These are phyloP conservation scores for Microcebus lehilahytsara DNA, from an alignment of 2,113 vertebrate genomes.

Conservation along the genomic window DNA sequence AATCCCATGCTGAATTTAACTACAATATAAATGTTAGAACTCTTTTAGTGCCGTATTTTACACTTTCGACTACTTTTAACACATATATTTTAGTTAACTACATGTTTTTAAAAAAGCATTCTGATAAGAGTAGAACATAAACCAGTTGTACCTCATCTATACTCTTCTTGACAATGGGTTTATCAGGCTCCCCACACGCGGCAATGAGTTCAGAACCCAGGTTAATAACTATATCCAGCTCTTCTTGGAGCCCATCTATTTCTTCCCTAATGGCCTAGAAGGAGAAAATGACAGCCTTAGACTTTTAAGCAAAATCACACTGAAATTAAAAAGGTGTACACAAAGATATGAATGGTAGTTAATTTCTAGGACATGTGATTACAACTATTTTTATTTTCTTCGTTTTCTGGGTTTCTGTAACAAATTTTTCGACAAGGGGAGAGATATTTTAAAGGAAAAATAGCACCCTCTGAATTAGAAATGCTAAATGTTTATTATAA, in stretches of 20 bases:
- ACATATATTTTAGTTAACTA: background rate
- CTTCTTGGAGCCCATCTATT: slow-evolving; percentile 96
- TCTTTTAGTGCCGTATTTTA: background rate
- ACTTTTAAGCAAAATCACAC: background rate
- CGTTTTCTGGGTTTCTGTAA: background rate
- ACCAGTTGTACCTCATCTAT: slow-evolving; percentile 92
- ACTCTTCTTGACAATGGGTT: slow-evolving; percentile 98
- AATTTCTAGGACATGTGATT: background rate
- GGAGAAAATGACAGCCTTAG: slow-evolving; percentile 39
- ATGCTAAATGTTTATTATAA: background rate
- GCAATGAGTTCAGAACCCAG: slow-evolving; percentile 94
- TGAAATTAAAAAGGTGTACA: background rate
- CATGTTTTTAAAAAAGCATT: background rate
- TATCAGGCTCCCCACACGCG: slow-evolving; percentile 97
- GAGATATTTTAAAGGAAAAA: background rate
- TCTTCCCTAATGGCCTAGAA: slow-evolving; percentile 93
- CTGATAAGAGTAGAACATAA: background rate
- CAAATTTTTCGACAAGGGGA: background rate
- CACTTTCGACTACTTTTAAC: background rate
- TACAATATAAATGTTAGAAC: slow-evolving; percentile 75
- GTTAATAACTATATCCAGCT: slow-evolving; percentile 91
- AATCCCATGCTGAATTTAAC: slow-evolving; percentile 96
- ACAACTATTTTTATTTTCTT: background rate
- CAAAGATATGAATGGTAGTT: background rate
- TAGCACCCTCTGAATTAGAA: background rate